Percentiles rank a stretch among this genome's conserved stretches.
These are phyloP conservation scores for Quiscalus mexicanus DNA, from an alignment of 2,113 vertebrate genomes.

Conservation along the genomic window DNA sequence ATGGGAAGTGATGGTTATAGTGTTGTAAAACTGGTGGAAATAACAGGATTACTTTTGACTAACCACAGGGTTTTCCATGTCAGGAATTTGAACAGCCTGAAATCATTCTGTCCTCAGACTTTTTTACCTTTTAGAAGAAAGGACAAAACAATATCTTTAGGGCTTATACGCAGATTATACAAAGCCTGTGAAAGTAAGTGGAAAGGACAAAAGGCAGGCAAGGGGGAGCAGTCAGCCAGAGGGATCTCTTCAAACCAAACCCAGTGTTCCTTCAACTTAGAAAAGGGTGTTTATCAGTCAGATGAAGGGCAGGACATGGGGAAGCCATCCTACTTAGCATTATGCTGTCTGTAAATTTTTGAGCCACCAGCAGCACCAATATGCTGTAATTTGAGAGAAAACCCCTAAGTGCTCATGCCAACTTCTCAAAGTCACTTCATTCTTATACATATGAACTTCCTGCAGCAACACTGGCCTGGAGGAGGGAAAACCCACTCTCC, in stretches of 20 bases:
- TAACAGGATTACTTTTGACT: constrained; percentile 48
- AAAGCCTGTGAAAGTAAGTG: background rate
- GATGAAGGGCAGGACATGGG: background rate
- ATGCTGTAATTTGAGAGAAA: background rate
- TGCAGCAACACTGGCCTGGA: background rate
- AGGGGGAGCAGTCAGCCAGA: background rate
- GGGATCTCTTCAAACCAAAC: background rate
- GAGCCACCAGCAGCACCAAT: background rate
- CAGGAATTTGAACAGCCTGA: background rate
- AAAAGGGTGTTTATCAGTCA: background rate
- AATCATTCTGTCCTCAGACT: background rate
- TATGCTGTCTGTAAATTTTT: background rate
- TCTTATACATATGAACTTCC: background rate
- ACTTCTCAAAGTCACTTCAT: background rate
- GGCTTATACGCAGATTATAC: rapidly evolving
- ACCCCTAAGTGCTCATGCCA: rapidly evolving
- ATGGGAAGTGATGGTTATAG: background rate
- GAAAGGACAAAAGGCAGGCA: background rate
- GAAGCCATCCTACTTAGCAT: background rate
- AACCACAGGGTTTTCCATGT: constrained; percentile 22
- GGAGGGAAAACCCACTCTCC: background rate
- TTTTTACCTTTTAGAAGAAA: background rate
- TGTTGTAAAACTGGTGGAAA: constrained; percentile 53
- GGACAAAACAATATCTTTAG: background rate
- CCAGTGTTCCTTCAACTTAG: background rate